Percentiles rank a stretch among this genome's conserved stretches.
phyloP scores from a whole-genome alignment of 2,888 invertebrate genomes.

The Apamea epomidion region DNA sequence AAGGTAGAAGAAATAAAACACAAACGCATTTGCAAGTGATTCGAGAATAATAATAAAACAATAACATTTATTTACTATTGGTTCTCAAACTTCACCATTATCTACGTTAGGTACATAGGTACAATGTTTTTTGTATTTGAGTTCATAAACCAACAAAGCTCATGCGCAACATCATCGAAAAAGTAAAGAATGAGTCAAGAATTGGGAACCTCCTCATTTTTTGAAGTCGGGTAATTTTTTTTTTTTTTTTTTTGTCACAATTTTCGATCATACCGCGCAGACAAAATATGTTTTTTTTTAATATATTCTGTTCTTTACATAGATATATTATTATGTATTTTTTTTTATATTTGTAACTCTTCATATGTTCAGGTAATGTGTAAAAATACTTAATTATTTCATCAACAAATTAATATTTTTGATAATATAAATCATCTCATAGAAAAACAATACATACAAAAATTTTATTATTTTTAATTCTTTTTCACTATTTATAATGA shows the following conservation, averaged over 20 bases:
- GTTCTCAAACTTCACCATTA: conserved; percentile 86
- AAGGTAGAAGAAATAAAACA: conserved; percentile 81
- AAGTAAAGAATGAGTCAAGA: conserved; percentile 51
- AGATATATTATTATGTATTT: conserved; percentile 78
- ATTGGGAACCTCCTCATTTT: background rate
- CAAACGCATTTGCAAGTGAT: conserved; percentile 87
- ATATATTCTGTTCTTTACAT: conserved; percentile 87
- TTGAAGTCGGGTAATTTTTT: conserved; percentile 12
- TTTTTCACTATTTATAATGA: conserved; percentile 71
- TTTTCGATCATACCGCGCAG: conserved; percentile 78
- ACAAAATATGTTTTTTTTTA: conserved; percentile 82
- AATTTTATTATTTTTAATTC: conserved; percentile 72
- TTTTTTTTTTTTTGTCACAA: conserved; percentile 34
- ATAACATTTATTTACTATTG: conserved; percentile 90
- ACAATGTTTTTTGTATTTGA: conserved; percentile 86
- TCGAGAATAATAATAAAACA: conserved; percentile 90
- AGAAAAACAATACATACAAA: conserved; percentile 87
- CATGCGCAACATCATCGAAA: conserved; percentile 76
- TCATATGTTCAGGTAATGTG: conserved; percentile 88
- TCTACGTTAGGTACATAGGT: conserved; percentile 89
- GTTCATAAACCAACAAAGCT: conserved; percentile 88
- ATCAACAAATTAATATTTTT: conserved; percentile 88
- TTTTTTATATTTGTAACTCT: conserved; percentile 84
- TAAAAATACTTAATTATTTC: conserved; percentile 89
- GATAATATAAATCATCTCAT: conserved; percentile 87